These are phyloP conservation scores for Agrypnus murinus DNA, from an alignment of 2,888 invertebrate genomes.

Conservation along the genomic window DNA sequence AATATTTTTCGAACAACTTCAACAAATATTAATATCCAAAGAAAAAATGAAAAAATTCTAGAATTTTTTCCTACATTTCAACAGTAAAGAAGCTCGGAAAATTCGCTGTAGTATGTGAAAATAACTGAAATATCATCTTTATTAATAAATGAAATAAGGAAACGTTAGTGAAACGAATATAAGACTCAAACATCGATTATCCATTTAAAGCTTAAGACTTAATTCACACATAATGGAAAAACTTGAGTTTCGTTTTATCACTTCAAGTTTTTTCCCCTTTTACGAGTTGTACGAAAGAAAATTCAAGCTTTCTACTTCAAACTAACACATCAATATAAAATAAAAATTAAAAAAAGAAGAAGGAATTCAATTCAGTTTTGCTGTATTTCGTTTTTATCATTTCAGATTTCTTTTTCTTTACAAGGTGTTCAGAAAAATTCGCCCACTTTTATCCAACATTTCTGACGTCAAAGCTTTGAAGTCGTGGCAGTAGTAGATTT, in stretches of 20 bases:
- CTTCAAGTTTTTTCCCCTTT: neutral
- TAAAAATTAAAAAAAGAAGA: constrained; percentile 1
- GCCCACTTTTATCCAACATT: neutral
- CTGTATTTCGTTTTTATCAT: neutral
- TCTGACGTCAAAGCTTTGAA: constrained; percentile 33
- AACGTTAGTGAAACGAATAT: neutral
- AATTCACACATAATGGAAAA: constrained; percentile 9
- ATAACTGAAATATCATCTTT: too few relatives aligned
- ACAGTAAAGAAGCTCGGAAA: too few relatives aligned
- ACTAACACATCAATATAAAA: neutral
- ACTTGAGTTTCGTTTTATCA: constrained; percentile 4
- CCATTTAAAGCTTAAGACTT: neutral
- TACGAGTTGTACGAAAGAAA: neutral
- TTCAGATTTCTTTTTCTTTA: neutral
- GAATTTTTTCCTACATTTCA: too few relatives aligned
- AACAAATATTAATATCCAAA: too few relatives aligned
- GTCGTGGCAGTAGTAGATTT: constrained; percentile 19
- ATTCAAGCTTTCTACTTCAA: neutral
- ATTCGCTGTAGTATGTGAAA: too few relatives aligned
- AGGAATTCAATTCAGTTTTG: neutral
- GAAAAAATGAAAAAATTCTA: too few relatives aligned
- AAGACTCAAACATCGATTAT: constrained; percentile 1
- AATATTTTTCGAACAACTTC: too few relatives aligned
- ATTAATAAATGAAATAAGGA: neutral
- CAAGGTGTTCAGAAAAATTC: neutral